Conservation (phyloP, 1,140 invertebrate genomes). For the Vanessa tameamea region DNA sequence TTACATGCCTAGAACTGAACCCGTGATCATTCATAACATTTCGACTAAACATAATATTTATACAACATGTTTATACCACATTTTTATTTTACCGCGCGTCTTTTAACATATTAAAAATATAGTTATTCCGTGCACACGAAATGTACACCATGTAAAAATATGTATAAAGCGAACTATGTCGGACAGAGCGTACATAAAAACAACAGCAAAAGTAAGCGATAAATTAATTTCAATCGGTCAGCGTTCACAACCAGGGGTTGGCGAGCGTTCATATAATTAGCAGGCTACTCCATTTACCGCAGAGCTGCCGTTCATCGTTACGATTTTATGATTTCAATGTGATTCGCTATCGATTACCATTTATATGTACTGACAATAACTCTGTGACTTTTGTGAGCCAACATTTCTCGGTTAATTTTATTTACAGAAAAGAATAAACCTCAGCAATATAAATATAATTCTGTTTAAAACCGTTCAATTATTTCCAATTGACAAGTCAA, state of each 20-base stretch:
- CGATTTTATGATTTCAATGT: constrained; percentile 41
- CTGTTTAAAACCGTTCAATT: no score
- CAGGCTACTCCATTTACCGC: constrained; percentile 41
- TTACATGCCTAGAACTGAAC: no score
- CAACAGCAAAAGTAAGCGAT: constrained; percentile 1
- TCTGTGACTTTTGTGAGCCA: background rate
- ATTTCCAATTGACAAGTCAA: no score
- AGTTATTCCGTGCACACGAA: background rate
- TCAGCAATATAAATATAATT: no score
- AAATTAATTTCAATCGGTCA: constrained; percentile 28
- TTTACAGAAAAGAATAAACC: no score
- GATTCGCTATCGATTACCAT: background rate
- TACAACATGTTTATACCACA: no score
- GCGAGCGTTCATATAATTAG: constrained; percentile 26
- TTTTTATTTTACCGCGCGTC: no score
- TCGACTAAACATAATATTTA: no score
- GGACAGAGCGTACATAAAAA: background rate
- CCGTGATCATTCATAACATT: no score
- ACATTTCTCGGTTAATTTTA: no score
- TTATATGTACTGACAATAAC: background rate
- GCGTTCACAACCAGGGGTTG: constrained; percentile 23
- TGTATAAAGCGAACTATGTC: background rate
- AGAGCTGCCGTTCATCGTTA: constrained; percentile 37
- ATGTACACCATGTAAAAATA: background rate
- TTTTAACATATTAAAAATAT: no score